phyloP scores from a whole-genome alignment of 2,888 invertebrate genomes.

The Hecatera dysodea region DNA sequence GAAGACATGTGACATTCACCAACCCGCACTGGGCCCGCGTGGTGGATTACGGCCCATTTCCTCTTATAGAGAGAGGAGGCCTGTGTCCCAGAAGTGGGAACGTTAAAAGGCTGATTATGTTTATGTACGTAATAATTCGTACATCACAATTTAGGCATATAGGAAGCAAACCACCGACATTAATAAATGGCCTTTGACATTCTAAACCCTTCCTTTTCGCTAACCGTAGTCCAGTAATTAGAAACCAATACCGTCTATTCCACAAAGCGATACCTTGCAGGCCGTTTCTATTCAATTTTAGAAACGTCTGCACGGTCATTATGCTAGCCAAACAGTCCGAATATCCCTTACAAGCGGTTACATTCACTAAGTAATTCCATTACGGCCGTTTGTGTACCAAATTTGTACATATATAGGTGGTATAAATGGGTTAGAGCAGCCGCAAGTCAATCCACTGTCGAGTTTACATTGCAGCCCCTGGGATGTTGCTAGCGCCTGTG shows the following conservation, averaged over 20 bases:
- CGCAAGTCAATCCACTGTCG: slow-evolving; percentile 81
- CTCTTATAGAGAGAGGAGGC: no score
- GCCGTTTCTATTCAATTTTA: slow-evolving; percentile 29
- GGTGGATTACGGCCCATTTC: no score
- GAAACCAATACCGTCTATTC: slow-evolving; percentile 17
- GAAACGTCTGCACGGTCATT: slow-evolving; percentile 32
- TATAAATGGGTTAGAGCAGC: slow-evolving; percentile 71
- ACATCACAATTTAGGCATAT: neutral
- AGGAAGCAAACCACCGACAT: neutral
- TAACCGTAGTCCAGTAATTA: neutral
- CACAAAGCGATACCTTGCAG: slow-evolving; percentile 19
- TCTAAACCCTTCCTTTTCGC: neutral
- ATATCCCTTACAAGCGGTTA: slow-evolving; percentile 59
- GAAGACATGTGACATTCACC: no score
- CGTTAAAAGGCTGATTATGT: no score
- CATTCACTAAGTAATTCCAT: slow-evolving; percentile 64
- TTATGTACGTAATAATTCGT: no score
- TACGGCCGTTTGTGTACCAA: slow-evolving; percentile 58
- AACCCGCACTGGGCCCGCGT: no score
- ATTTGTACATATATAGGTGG: slow-evolving; percentile 57
- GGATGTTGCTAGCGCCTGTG: slow-evolving; percentile 45
- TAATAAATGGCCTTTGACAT: neutral
- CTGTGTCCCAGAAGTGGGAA: no score
- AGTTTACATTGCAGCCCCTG: slow-evolving; percentile 72
- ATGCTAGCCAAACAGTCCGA: slow-evolving; percentile 31